Evolutionary conservation across 1,140 invertebrate species (phyloP).

Genomic region (Drosophila willistoni): DNA sequence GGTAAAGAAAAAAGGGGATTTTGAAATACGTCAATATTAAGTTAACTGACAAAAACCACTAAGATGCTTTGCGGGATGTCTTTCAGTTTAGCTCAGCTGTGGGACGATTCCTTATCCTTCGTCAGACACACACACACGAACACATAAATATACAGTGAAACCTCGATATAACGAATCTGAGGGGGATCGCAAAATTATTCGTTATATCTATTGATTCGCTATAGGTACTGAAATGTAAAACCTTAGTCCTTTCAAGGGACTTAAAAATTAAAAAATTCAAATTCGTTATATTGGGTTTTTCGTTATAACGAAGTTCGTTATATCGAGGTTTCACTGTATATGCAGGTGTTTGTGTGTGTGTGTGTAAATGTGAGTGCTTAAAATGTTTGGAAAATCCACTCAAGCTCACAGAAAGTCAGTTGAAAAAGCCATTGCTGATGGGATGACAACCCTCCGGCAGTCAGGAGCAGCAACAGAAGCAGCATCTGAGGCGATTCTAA

Average conservation of each 20-base stretch:
- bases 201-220: no score
- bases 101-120: conserved; percentile 68
- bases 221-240: no score
- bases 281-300: no score
- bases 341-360: conserved; percentile 9
- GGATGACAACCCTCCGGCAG: conserved; percentile 7
- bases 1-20: conserved; percentile 1
- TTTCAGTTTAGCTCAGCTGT: conserved; percentile 36
- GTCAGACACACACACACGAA: conserved; percentile 34
- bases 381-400: conserved; percentile 73
- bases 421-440: conserved; percentile 13
- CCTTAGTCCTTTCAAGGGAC: no score
- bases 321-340: no score
- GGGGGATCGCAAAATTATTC: no score
- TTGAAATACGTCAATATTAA: conserved; percentile 74
- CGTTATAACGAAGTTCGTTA: no score
- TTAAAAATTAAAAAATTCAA: no score
- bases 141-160: no score
- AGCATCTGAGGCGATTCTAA: no score
- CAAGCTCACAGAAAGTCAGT: conserved; percentile 48
- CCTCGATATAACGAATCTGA: no score
- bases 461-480: no score
- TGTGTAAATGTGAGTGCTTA: conserved; percentile 39
- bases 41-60: conserved; percentile 56
- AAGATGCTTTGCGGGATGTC: conserved; percentile 58